These are phyloP conservation scores for Drosophila prosaltans DNA, from an alignment of 1,140 invertebrate species.

Conservation along the genomic window DNA sequence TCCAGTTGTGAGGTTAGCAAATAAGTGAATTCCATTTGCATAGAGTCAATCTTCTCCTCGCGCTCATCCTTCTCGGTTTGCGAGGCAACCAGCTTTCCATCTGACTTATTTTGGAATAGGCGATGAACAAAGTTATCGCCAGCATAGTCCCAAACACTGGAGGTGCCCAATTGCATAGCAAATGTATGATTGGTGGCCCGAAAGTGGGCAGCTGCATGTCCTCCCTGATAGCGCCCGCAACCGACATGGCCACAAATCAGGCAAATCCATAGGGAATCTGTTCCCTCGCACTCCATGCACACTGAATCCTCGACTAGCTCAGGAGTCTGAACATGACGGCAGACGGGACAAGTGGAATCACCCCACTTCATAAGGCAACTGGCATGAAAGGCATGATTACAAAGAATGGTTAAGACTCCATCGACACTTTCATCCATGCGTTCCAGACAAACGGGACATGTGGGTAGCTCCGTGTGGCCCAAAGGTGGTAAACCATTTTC, in stretches of 20 bases:
- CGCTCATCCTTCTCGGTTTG: conserved; percentile 85
- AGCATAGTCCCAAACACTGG: conserved; percentile 94
- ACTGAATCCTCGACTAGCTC: conserved; percentile 92
- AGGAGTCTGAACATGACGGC: conserved; percentile 96
- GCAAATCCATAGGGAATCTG: conserved; percentile 98
- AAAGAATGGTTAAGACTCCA: conserved; percentile 98
- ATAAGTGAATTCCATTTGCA: conserved; percentile 98
- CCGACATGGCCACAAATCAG: conserved; percentile 99
- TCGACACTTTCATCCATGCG: conserved; percentile 99
- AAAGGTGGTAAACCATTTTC: conserved; percentile 87
- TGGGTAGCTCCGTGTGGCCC: conserved; percentile 97
- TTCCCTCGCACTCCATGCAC: conserved; percentile 91
- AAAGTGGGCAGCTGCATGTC: conserved; percentile 94
- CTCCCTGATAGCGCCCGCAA: conserved; percentile 90
- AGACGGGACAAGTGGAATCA: conserved; percentile 93
- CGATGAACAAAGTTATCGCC: conserved; percentile 99
- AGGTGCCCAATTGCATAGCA: conserved; percentile 97
- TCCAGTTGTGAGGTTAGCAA: conserved; percentile 98
- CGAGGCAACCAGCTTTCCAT: conserved; percentile 97
- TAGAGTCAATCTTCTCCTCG: conserved; percentile 96
- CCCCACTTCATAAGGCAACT: conserved; percentile 97
- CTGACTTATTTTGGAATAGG: conserved; percentile 97
- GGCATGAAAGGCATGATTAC: conserved; percentile 99
- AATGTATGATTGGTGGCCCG: conserved; percentile 98
- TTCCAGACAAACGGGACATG: conserved; percentile 94